phyloP scores from a whole-genome alignment of 2,113 vertebrate genomes.

The Oreocharis arfaki region DNA sequence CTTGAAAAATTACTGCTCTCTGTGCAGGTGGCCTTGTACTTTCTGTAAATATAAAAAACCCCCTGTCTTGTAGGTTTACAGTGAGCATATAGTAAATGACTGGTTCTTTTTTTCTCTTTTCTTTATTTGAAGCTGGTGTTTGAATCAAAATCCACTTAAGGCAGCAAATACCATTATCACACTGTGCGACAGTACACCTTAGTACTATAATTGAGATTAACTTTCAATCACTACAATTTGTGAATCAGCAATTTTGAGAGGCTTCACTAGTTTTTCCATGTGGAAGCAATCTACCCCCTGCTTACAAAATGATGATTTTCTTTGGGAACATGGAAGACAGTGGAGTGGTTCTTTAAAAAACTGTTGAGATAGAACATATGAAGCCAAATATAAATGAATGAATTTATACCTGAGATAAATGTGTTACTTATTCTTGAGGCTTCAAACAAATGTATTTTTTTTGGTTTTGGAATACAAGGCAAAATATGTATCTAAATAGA shows the following conservation, averaged over 20 bases:
- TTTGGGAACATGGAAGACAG: not conserved
- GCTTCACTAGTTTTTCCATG: not conserved
- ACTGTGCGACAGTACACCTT: not conserved
- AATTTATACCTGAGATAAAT: not conserved
- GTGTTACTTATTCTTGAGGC: not conserved
- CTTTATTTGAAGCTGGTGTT: not conserved
- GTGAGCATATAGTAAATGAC: not conserved
- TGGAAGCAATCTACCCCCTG: slow-evolving; percentile 46
- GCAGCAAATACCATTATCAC: slow-evolving; percentile 63
- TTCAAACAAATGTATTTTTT: not conserved
- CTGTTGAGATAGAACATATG: not conserved
- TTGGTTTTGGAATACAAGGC: not conserved
- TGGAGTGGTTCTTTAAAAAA: not conserved
- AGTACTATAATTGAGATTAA: slow-evolving; percentile 59
- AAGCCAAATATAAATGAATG: not conserved
- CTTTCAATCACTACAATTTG: slow-evolving; percentile 66
- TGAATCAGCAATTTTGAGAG: slow-evolving; percentile 59
- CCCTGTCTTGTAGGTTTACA: not conserved
- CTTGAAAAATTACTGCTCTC: not conserved
- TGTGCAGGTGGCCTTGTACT: not conserved
- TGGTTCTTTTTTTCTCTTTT: not conserved
- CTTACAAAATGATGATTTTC: slow-evolving; percentile 11
- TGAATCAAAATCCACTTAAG: slow-evolving; percentile 47
- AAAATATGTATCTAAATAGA: not conserved
- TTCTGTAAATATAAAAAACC: not conserved